Conservation (phyloP, 2,797 vertebrate genomes). For the Falco columbarius region DNA sequence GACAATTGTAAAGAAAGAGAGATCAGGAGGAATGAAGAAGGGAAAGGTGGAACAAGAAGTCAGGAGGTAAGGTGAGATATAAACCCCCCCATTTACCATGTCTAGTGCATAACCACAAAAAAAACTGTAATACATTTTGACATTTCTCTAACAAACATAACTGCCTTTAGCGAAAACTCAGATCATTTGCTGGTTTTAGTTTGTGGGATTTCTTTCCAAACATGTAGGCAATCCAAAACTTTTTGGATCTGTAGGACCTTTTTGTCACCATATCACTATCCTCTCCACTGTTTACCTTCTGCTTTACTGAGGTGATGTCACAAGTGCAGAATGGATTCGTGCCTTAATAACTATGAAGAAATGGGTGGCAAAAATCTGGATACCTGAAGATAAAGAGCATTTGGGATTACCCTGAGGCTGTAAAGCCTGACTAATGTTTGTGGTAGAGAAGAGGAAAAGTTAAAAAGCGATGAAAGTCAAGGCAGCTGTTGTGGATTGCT, state of each 20-base stretch:
- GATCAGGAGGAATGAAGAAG: not conserved
- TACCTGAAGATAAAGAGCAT: not conserved
- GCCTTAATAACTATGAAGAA: slow-evolving; percentile 1
- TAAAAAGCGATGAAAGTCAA: slow-evolving; percentile 38
- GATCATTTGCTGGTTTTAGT: not conserved
- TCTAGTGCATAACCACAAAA: not conserved
- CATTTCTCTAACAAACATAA: not conserved
- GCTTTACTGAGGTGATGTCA: not conserved
- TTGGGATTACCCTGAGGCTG: not conserved
- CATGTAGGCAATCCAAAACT: not conserved
- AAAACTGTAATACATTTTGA: not conserved
- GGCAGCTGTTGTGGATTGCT: not conserved
- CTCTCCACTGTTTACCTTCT: not conserved
- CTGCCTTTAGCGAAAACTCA: not conserved
- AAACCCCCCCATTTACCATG: not conserved
- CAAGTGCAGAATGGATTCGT: not conserved
- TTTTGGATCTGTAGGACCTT: not conserved
- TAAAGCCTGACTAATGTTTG: slow-evolving; percentile 25
- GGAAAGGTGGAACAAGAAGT: not conserved
- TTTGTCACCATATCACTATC: not conserved
- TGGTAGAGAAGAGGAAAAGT: slow-evolving; percentile 11
- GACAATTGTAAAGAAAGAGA: not conserved
- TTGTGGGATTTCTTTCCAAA: not conserved
- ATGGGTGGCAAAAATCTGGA: not conserved
- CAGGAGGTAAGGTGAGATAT: not conserved